Conservation (phyloP, 92 coral and sea anemone genomes). For the Actinostola sp. region DNA sequence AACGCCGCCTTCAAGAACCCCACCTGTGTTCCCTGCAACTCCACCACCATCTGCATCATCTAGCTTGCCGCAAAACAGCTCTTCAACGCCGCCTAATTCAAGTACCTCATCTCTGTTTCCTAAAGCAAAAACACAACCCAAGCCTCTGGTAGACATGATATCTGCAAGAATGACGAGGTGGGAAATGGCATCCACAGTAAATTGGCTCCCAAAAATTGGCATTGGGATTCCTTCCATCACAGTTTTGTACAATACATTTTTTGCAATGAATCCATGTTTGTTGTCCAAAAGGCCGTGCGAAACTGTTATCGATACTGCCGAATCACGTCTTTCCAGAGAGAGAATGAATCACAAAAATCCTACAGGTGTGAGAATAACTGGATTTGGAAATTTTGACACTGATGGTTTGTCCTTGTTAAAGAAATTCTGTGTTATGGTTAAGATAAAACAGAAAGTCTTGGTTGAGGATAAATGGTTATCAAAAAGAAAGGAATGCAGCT, state of each 20-base stretch:
- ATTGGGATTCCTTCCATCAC: neutral
- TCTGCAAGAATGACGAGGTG: neutral
- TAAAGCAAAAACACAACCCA: too few species aligned
- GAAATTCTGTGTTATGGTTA: conserved; percentile 17
- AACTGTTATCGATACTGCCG: neutral
- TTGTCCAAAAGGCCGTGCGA: neutral
- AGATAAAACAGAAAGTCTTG: neutral
- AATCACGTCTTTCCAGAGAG: neutral
- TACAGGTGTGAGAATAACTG: conserved; percentile 6
- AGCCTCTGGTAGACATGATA: too few species aligned
- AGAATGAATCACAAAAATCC: neutral
- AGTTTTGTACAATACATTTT: neutral
- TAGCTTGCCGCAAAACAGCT: too few species aligned
- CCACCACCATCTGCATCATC: too few species aligned
- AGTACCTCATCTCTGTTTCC: too few species aligned
- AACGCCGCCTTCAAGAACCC: too few species aligned
- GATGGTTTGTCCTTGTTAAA: conserved; percentile 18
- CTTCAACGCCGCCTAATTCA: too few species aligned
- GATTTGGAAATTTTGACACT: conserved; percentile 28
- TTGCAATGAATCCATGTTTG: neutral
- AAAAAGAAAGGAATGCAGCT: conserved; percentile 15
- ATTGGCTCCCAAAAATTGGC: neutral
- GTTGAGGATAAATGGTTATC: conserved; percentile 24
- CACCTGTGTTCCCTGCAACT: too few species aligned
- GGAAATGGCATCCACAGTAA: neutral